Evolutionary conservation across 2,113 vertebrate species (phyloP), one percentile per base, ranked within the genome.

Genomic region (Dinomys branickii): DNA sequence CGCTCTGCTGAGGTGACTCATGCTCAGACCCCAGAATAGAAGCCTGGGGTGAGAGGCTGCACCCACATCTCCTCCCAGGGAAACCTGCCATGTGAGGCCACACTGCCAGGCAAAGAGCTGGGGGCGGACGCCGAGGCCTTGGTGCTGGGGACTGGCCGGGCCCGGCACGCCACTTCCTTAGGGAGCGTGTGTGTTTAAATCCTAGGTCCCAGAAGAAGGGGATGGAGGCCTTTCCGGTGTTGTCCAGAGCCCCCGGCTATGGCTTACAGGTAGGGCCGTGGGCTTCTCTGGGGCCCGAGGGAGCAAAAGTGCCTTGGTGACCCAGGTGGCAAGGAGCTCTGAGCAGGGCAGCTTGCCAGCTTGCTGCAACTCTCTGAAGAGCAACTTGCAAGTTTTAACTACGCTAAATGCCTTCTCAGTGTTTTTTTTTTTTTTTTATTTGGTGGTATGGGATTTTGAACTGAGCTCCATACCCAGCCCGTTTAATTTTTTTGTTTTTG

Each of bases 231-330:
- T 84, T 97, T 54, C 63, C 95, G 24, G 96, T 98, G 94, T 97
- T 97, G 85, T 90, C 97, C n/a, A 99, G 95, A 98, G 98, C 98
- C 52, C 96, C 99, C 0, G 99, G 99, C 38, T 99, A 99, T 30
- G 99, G 99, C 6, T 98, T 99, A 1, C 99, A 99, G 98, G 99
- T 99, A 82, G 61, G 98, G 94, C 0, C 0, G 0, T 20, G 38
- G 17, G 12, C 75, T 85, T 81, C 50, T 65, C 75, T 52, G 41
- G 54, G 24, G 22, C 28, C 50, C 0, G 2, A 20, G 77, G 88
- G 71, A 44, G 63, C 13, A 50, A 58, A 8, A 8, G 5, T 82
- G 75, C 41, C 56, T 17, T 5, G 19, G 12, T 73, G 59, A 71
- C 11, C 17, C 58, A 6, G 50, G 35, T 54, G 65, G 59, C 14